Base-by-base conservation (phyloP, 2,888 invertebrate genomes). In the Ophonus ardosiacus region DNA sequence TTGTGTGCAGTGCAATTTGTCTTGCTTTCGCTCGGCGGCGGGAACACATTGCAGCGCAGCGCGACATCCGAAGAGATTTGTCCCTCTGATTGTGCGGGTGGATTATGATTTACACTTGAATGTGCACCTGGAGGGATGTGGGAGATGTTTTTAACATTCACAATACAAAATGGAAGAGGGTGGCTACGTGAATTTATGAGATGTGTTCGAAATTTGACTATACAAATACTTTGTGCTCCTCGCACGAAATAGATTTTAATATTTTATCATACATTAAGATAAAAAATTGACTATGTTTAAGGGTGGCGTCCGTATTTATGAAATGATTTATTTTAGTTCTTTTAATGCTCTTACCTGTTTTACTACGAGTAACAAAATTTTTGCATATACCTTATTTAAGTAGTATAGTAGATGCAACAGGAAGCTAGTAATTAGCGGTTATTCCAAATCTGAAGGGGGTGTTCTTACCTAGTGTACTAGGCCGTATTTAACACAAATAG, bases 1-100 rank as follows among this genome's bases (percentile, higher is more conserved):
- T 78, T 78, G 80, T 80, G 80, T 80, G 61, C 80, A 61, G 18
- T 80, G 80, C 80, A 80, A 80, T 80, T 80, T 80, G 80, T 80
- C 80, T 80, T 80, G 78, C 78, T 78, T 78, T 78, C 40, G 78
- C 78, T 51, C 43, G 40, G 43, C 43, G 71, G 71, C 8, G 71
- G 18, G 68, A 15, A 31, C 31, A 31, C 31, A 31, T 68, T 68
- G 71, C 24, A 24, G 63, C 68, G 24, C 63, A n/a, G 56, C 56
- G 57, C 13, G 8, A 31, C 21, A n/a, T n/a, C 31, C 13, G 68
- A 68, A 68, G n/a, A 21, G 13, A 63, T 63, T 63, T 24, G 38
- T 31, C 31, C 31, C 31, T 68, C 8, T 68, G 68, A 68, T 68
- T 68, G 68, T 68, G 63, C 24, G n/a, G 68, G n/a, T 68, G 68